A percentile compares a stretch with the other conserved stretches of the same genome.
Conservation (phyloP, 2,797 vertebrate species). For the Semotilus atromaculatus region DNA sequence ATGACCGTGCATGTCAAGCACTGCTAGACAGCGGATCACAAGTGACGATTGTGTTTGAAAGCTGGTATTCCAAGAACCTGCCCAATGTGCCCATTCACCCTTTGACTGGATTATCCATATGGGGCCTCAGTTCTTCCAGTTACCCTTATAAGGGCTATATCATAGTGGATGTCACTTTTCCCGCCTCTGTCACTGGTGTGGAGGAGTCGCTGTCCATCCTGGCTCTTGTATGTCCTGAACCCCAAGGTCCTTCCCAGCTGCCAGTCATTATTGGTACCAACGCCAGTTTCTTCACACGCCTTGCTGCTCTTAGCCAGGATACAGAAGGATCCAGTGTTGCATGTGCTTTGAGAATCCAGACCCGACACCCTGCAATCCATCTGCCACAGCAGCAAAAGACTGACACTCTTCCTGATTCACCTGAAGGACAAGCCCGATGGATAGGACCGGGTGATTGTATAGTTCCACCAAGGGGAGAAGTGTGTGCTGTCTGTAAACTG, state of each 20-base stretch:
- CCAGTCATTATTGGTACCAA: neutral
- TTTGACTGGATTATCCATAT: no score
- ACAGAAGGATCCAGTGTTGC: neutral
- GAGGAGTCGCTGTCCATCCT: neutral
- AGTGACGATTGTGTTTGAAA: no score
- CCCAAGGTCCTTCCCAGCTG: neutral
- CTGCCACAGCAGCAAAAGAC: neutral
- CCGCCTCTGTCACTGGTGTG: no score
- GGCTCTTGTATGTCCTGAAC: neutral
- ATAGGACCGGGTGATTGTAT: neutral
- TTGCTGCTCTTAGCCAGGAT: no score
- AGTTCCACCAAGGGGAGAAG: neutral
- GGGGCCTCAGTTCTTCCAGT: no score
- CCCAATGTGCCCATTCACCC: no score
- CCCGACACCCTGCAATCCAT: neutral
- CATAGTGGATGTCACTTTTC: no score
- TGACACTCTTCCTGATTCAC: neutral
- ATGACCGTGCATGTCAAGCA: no score
- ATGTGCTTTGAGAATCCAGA: conserved; percentile 4
- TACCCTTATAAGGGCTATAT: no score
- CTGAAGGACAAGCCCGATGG: neutral
- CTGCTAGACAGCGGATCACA: no score
- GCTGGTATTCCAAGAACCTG: no score
- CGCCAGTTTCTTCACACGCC: neutral
- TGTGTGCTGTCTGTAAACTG: neutral